Evolutionary conservation across 2,888 invertebrate genomes (phyloP).

Genomic region (Lithophane socia): DNA sequence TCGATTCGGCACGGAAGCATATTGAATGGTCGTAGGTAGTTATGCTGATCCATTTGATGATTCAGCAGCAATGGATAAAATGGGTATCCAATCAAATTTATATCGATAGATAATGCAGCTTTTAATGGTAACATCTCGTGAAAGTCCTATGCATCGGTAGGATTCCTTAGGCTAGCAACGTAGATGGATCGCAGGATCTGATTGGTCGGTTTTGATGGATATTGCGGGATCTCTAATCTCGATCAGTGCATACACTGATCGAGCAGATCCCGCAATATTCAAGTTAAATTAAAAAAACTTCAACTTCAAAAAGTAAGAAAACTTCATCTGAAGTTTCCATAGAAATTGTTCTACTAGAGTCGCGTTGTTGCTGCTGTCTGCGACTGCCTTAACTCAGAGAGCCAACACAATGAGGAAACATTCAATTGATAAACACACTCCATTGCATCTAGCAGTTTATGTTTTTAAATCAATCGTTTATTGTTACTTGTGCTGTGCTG

Average conservation of each 20-base stretch:
- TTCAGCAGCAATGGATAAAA: not conserved
- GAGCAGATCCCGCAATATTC: too few relatives aligned
- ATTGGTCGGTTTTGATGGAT: too few relatives aligned
- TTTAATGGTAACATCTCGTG: too few relatives aligned
- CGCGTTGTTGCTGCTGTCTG: not conserved
- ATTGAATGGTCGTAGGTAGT: not conserved
- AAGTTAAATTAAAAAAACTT: too few relatives aligned
- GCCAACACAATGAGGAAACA: conserved; percentile 54
- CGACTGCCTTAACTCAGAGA: not conserved
- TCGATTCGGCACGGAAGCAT: too few relatives aligned
- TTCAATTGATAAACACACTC: conserved; percentile 51
- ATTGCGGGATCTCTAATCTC: too few relatives aligned
- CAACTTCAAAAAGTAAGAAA: too few relatives aligned
- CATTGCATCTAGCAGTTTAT: conserved; percentile 26
- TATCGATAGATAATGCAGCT: too few relatives aligned
- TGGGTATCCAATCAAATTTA: too few relatives aligned
- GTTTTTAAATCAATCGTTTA: conserved; percentile 31
- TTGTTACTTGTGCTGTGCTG: conserved; percentile 2
- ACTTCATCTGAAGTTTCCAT: not conserved
- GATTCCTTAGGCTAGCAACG: not conserved
- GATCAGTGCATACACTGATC: too few relatives aligned
- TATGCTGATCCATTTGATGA: not conserved
- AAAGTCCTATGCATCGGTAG: too few relatives aligned
- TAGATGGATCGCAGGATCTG: not conserved
- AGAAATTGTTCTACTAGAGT: not conserved